Evolutionary conservation across 2,888 invertebrate genomes (phyloP).

Genomic region (Macroteleia sp.): DNA sequence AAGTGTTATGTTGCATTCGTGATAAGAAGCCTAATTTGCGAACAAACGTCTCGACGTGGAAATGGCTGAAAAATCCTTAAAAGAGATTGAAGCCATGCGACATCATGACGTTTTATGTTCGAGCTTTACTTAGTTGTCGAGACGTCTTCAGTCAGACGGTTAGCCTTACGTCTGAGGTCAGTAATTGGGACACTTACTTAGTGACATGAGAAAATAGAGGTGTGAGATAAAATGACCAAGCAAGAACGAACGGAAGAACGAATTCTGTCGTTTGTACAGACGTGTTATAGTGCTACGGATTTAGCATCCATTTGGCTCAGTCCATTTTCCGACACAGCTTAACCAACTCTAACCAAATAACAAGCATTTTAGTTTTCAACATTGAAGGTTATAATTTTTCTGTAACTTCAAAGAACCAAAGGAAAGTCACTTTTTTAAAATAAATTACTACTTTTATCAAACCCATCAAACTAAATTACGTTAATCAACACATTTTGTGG

Average conservation of each 20-base stretch:
- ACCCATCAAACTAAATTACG: no score
- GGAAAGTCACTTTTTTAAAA: no score
- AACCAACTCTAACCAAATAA: no score
- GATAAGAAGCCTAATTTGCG: slow-evolving; percentile 47
- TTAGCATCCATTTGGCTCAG: slow-evolving; percentile 79
- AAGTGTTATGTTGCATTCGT: slow-evolving; percentile 21
- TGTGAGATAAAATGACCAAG: slow-evolving; percentile 37
- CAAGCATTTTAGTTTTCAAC: no score
- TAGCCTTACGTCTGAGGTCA: slow-evolving; percentile 53
- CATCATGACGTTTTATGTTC: slow-evolving; percentile 47
- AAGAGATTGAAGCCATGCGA: slow-evolving; percentile 47
- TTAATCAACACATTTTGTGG: no score
- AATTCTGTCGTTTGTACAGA: slow-evolving; percentile 45
- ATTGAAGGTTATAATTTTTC: no score
- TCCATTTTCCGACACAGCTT: no score
- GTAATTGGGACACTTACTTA: slow-evolving; percentile 57
- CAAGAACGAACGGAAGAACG: slow-evolving; percentile 34
- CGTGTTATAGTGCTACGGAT: slow-evolving; percentile 68
- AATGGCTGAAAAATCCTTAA: slow-evolving; percentile 26
- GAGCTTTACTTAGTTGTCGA: slow-evolving; percentile 48
- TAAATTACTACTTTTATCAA: no score
- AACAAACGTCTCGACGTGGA: slow-evolving; percentile 39
- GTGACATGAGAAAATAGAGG: slow-evolving; percentile 53
- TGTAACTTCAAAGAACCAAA: no score
- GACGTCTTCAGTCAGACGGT: slow-evolving; percentile 40